These are phyloP conservation scores for Thripadectes ignobilis DNA, from an alignment of 2,797 vertebrate species.

Conservation along the genomic window DNA sequence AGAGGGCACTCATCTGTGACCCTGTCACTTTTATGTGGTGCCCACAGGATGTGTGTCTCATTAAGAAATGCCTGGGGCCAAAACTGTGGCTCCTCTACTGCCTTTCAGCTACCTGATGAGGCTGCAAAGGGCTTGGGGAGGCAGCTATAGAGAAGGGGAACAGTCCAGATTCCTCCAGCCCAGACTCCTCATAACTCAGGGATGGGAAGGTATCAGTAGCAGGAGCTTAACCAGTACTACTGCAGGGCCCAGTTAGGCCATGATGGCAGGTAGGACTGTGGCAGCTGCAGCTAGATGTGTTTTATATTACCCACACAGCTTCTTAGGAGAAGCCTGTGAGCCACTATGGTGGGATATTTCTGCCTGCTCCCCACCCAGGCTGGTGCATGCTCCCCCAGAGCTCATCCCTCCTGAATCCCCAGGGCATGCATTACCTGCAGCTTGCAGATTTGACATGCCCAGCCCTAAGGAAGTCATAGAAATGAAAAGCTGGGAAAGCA, in stretches of 20 bases:
- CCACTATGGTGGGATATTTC: not conserved
- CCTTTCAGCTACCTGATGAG: not conserved
- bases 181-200: not conserved
- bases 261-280: not conserved
- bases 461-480: not conserved
- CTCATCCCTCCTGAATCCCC: not conserved
- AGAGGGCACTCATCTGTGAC: rapidly evolving
- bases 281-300: not conserved
- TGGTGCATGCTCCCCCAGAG: not conserved
- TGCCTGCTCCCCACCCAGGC: not conserved
- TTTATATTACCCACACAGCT: not conserved
- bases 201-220: not conserved
- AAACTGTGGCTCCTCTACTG: not conserved
- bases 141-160: not conserved
- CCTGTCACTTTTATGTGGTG: not conserved
- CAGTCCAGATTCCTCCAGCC: not conserved
- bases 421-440: not conserved
- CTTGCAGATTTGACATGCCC: not conserved
- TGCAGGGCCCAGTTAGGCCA: not conserved
- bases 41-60: not conserved
- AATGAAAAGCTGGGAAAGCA: not conserved
- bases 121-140: not conserved
- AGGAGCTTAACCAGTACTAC: not conserved
- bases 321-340: not conserved
- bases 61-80: not conserved